These are phyloP conservation scores for Meles meles DNA, from an alignment of 2,113 vertebrate genomes.

Conservation along the genomic window DNA sequence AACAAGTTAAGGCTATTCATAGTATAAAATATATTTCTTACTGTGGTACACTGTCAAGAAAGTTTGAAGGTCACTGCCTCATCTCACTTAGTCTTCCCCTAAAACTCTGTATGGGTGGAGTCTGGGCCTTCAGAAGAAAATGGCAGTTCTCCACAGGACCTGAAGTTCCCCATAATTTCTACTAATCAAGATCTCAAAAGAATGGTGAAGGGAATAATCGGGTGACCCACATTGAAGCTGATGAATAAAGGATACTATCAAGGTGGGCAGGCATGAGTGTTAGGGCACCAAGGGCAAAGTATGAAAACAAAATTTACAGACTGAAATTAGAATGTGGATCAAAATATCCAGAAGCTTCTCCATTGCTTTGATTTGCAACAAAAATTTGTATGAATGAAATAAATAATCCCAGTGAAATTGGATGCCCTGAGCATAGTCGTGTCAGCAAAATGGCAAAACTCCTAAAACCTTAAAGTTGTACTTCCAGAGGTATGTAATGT, in stretches of 20 bases:
- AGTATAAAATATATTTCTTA: not conserved
- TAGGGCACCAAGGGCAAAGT: not conserved
- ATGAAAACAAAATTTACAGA: not conserved
- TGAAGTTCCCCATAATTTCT: not conserved
- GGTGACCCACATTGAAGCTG: not conserved
- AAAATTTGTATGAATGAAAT: not conserved
- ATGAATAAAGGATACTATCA: not conserved
- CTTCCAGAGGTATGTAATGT: conserved; percentile 96
- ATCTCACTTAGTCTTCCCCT: not conserved
- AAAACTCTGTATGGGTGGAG: not conserved
- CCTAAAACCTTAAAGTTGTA: conserved; percentile 96
- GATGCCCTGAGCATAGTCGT: conserved; percentile 92
- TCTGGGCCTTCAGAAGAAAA: not conserved
- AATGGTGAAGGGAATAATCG: not conserved
- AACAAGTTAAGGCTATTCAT: not conserved
- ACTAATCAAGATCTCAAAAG: not conserved
- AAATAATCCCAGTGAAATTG: conserved; percentile 66
- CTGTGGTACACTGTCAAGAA: not conserved
- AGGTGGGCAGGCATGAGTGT: not conserved
- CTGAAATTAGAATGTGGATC: not conserved
- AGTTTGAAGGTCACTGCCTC: not conserved
- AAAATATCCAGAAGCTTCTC: not conserved
- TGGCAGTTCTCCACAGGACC: not conserved
- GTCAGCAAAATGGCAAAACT: conserved; percentile 95
- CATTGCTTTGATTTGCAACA: not conserved